Base-by-base conservation (phyloP, 2,797 vertebrate species). In the Acridotheres tristis region DNA sequence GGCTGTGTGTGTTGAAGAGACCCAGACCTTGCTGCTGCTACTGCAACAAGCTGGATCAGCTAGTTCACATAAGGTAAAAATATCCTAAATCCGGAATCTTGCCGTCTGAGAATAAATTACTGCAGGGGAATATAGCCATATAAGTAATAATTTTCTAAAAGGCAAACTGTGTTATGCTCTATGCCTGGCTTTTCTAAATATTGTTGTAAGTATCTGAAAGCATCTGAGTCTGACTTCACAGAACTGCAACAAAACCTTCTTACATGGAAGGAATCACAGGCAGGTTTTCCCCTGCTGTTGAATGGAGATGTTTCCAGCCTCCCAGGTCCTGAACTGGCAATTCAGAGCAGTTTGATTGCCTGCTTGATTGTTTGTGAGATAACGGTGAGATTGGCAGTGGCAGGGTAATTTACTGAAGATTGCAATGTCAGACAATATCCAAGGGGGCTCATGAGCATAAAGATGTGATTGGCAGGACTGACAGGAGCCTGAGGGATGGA, bases 341-440 rank as follows among this genome's bases (percentile, higher is more conserved):
- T 98, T 98, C 97, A 96, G 97, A 97, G 91, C 92, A 94, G 97
- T 98, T 97, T 98, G 98, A 98, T 98, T 98, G 98, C 97, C 96
- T 97, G 95, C 98, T 97, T 98, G 98, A 98, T 98, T 98, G 98
- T 98, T 98, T 98, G 97, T 94, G 89, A 97, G 98, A 98, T 98
- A 98, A 98, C 97, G 86, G 96, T 85, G 95, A 96, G 97, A 98
- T 98, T 98, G 98, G 98, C 97, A 97, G 98, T 97, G 98, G 97
- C 98, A 98, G 98, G 96, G 97, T 98, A 98, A 98, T 98, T 98
- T 98, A 97, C 97, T 97, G 98, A 96, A 98, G 98, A 98, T 98
- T 98, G 97, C 97, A 93, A 96, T 98, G 97, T 98, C 98, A 98
- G 97, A 95, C 96, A 95, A 94, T 97, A 97, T 97, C 97, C 96